Evolutionary conservation across 2,113 vertebrate genomes (phyloP), one percentile per base, ranked within the genome.

Genomic region (Vidua macroura): DNA sequence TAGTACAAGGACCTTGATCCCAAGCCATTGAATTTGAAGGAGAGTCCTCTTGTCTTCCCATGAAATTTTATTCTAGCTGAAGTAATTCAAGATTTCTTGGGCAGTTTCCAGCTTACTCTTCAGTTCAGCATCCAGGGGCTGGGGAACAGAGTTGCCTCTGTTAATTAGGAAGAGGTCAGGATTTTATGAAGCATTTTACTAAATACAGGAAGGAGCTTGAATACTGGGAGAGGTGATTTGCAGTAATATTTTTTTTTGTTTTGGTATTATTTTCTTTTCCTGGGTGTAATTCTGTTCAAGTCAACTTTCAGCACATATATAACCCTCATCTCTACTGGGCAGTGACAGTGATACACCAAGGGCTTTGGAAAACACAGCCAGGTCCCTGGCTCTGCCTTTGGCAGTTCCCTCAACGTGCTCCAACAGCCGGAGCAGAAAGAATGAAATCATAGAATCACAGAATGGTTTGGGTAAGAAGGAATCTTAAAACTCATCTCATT

Each of bases 381-480:
- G 20, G 25, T 31, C 49, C 37, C 30, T 4, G 31, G 13, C 8
- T 90, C 74, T 25, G 48, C 13, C 1, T 75, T 46, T 27, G 48
- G 39, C 53, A 30, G 7, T 21, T 68, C 31, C 52, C 22, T 44
- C 6, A 2, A 21, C 1, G 6, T 46, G 28, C 9, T 82, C 52
- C 25, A 39, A 13, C 46, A 69, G n/a, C 13, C 0, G 0, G 10
- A 39, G 6, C 10, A 15, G 24, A 62, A 55, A 44, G 33, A 53
- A 39, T 20, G 35, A 35, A 69, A 49, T 48, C 48, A 35, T 0
- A 15, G 41, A 62, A 55, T 20, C 15, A 15, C 41, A 43, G 18
- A 28, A 41, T 11, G 25, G 10, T 31, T 69, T 62, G 70, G 17
- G 21, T 55, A 23, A 25, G n/a, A 74, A 33, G 27, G 23, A 16